These are phyloP conservation scores for honey bee (Apis mellifera) DNA, from an alignment of 1,140 invertebrate species.

Conservation along the genomic window DNA sequence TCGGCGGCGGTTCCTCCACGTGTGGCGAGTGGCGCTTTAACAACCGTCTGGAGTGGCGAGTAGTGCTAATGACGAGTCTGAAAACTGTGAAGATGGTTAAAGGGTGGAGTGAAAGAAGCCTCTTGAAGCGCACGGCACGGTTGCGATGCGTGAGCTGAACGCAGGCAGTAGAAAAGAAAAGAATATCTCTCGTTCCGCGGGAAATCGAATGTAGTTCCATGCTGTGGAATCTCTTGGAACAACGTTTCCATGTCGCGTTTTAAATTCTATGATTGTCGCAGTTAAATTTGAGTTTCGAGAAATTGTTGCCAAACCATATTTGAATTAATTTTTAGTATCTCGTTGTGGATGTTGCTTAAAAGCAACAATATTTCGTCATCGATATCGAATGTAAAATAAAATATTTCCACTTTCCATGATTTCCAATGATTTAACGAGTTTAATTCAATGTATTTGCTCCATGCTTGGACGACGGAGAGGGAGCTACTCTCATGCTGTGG, in stretches of 20 bases:
- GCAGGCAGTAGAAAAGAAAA: not conserved
- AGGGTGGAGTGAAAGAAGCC: constrained; percentile 44
- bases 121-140: constrained; percentile 37
- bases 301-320: too few relatives aligned
- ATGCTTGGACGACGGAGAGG: too few relatives aligned
- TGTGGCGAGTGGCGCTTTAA: constrained; percentile 39
- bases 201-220: constrained; percentile 10
- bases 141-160: constrained; percentile 51
- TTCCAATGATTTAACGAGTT: too few relatives aligned
- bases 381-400: too few relatives aligned
- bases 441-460: too few relatives aligned
- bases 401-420: too few relatives aligned
- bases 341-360: too few relatives aligned
- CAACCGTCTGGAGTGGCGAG: constrained; percentile 53
- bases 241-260: not conserved
- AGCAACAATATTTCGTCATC: too few relatives aligned
- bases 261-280: too few relatives aligned
- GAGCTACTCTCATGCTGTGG: too few relatives aligned
- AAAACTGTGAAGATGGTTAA: constrained; percentile 60
- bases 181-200: constrained; percentile 21
- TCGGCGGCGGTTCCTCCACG: constrained; percentile 22
- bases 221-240: too few relatives aligned
- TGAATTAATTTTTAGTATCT: too few relatives aligned
- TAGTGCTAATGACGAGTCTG: constrained; percentile 59
- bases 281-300: not conserved